Conservation (phyloP, 2,797 vertebrate species). For the Danio choprae region DNA sequence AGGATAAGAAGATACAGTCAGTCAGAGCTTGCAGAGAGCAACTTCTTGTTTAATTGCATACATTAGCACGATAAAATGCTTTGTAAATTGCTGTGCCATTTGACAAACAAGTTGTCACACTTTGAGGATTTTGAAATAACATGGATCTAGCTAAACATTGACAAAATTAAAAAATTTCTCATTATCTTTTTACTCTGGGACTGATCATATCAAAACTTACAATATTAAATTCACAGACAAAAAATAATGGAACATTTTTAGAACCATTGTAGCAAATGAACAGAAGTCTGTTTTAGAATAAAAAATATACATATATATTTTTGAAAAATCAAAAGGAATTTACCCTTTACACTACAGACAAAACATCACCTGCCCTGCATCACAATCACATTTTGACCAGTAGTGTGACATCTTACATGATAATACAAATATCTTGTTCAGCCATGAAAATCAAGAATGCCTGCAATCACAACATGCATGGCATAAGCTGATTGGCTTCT, state of each 20-base stretch:
- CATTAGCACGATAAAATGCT: slow-evolving; percentile 83
- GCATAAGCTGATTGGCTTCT: too few relatives aligned
- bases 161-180: slow-evolving; percentile 60
- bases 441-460: too few relatives aligned
- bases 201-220: too few relatives aligned
- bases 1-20: slow-evolving; percentile 84
- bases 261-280: background rate
- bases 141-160: slow-evolving; percentile 71
- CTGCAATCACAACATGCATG: too few relatives aligned
- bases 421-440: background rate
- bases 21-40: slow-evolving; percentile 75
- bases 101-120: slow-evolving; percentile 74
- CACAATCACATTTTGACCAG: background rate
- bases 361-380: background rate
- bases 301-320: background rate
- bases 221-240: background rate
- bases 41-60: slow-evolving; percentile 87
- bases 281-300: background rate
- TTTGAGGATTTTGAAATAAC: slow-evolving; percentile 68
- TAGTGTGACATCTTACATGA: background rate
- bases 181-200: background rate
- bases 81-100: slow-evolving; percentile 75
- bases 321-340: background rate
- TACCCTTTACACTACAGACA: background rate
- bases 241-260: background rate